phyloP scores from a whole-genome alignment of 2,113 vertebrate genomes.

The Sorex araneus region DNA sequence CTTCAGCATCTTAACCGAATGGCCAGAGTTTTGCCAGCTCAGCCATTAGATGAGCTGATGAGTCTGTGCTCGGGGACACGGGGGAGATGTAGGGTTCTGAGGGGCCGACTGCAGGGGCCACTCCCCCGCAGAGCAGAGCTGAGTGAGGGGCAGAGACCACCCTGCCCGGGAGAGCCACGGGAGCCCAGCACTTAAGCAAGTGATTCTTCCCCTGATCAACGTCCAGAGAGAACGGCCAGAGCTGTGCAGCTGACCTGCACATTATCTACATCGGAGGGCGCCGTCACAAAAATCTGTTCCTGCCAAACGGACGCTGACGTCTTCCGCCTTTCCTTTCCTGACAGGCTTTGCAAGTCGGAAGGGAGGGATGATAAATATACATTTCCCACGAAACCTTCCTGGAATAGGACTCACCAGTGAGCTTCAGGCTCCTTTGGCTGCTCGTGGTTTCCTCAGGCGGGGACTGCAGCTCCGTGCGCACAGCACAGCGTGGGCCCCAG shows the following conservation, averaged over 20 bases:
- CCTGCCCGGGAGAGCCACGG: conserved; percentile 51
- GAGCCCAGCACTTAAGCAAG: conserved; percentile 68
- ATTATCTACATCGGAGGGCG: conserved; percentile 69
- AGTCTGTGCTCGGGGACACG: conserved; percentile 37
- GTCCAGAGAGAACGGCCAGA: neutral
- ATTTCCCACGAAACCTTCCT: neutral
- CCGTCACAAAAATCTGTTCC: conserved; percentile 41
- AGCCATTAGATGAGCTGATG: conserved; percentile 23
- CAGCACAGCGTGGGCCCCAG: too few species aligned
- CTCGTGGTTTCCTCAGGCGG: neutral
- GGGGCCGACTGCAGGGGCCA: conserved; percentile 48
- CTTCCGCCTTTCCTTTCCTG: neutral
- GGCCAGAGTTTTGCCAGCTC: neutral
- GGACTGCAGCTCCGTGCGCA: neutral
- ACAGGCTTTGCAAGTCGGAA: conserved; percentile 17
- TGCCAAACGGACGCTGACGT: neutral
- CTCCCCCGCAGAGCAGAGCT: conserved; percentile 54
- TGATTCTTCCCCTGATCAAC: conserved; percentile 63
- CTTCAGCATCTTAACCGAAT: conserved; percentile 22
- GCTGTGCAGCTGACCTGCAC: conserved; percentile 53
- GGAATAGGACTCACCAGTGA: conserved; percentile 17
- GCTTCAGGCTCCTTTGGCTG: neutral
- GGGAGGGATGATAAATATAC: neutral
- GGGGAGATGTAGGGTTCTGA: too few species aligned
- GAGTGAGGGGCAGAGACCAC: conserved; percentile 56